phyloP scores from a whole-genome alignment of 2,797 vertebrate genomes.

The Apogon hyalosoma region DNA sequence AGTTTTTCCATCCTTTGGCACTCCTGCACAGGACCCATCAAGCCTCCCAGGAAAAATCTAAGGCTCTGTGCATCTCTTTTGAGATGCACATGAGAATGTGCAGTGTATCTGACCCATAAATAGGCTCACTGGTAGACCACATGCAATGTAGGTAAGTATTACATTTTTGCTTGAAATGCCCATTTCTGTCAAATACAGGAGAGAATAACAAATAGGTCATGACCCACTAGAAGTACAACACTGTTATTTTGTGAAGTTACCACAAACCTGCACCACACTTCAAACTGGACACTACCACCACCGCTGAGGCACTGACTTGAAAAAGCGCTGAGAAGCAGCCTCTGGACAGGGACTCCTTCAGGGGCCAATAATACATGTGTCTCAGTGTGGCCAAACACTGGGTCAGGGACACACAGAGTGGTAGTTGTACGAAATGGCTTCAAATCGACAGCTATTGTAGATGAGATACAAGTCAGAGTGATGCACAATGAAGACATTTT shows the following conservation, averaged over 20 bases:
- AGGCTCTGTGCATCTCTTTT: too few relatives aligned
- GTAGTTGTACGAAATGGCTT: conserved; percentile 90
- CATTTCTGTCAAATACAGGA: too few relatives aligned
- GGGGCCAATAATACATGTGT: conserved; percentile 89
- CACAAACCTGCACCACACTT: conserved; percentile 97
- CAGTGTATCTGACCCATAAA: too few relatives aligned
- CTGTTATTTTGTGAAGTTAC: neutral
- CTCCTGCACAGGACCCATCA: too few relatives aligned
- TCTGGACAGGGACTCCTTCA: conserved; percentile 90
- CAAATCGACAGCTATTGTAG: conserved; percentile 76
- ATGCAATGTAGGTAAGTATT: too few relatives aligned
- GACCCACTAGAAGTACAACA: too few relatives aligned
- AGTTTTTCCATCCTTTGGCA: too few relatives aligned
- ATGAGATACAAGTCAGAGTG: conserved; percentile 5
- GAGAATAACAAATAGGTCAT: too few relatives aligned
- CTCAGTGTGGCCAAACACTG: conserved; percentile 88
- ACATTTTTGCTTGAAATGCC: too few relatives aligned
- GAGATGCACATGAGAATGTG: too few relatives aligned
- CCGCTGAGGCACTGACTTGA: conserved; percentile 78
- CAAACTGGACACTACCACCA: conserved; percentile 91
- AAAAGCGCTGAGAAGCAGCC: conserved; percentile 88
- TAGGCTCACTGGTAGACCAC: too few relatives aligned
- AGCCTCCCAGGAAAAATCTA: too few relatives aligned
- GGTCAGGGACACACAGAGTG: conserved; percentile 92
- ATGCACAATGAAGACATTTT: neutral